A percentile compares a stretch with the other conserved stretches of the same genome.
Conservation (phyloP, 2,797 vertebrate species). For the Podarcis siculus region DNA sequence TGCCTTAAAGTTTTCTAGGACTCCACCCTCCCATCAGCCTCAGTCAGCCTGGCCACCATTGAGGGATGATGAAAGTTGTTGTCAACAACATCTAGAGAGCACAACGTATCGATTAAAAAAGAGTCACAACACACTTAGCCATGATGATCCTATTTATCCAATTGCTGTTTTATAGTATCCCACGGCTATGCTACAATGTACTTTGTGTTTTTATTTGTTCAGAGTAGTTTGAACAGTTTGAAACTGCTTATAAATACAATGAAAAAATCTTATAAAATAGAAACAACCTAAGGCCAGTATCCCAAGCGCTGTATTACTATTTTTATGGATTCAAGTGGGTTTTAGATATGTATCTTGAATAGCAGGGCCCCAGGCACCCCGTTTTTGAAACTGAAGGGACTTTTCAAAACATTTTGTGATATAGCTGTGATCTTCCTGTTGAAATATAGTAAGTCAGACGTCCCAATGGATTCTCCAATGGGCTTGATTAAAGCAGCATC, state of each 20-base stretch:
- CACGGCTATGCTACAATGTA: neutral
- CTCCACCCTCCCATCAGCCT: too few relatives aligned
- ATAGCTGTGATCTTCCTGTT: neutral
- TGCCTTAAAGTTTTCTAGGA: too few relatives aligned
- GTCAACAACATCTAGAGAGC: too few relatives aligned
- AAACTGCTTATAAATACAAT: neutral
- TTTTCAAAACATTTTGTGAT: neutral
- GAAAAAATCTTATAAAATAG: neutral
- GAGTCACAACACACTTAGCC: neutral
- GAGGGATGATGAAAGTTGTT: too few relatives aligned
- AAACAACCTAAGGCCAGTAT: neutral
- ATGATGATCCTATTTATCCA: neutral
- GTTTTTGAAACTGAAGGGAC: neutral
- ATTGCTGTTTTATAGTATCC: neutral
- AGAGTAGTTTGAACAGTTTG: neutral
- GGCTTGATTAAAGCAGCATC: neutral
- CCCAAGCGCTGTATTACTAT: neutral
- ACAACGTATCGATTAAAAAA: too few relatives aligned
- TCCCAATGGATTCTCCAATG: neutral
- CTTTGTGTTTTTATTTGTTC: neutral
- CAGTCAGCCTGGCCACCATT: too few relatives aligned
- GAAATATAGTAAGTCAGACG: neutral
- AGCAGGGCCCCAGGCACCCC: neutral
- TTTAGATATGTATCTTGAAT: neutral
- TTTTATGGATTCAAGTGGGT: neutral